These are phyloP conservation scores for Megamerina dolium DNA, from an alignment of 2,888 invertebrate genomes.

Conservation along the genomic window DNA sequence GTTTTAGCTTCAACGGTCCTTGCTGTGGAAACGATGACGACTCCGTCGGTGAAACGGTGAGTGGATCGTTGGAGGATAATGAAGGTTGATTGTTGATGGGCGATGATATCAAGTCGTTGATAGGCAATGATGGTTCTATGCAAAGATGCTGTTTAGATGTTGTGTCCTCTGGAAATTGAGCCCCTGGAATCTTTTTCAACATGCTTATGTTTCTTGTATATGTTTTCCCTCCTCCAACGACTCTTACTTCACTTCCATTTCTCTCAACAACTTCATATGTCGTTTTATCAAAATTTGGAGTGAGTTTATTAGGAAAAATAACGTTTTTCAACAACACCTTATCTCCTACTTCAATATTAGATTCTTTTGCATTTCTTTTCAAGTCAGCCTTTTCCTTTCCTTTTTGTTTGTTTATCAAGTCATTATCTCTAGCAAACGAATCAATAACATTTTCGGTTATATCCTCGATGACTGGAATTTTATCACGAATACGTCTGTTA, in stretches of 20 bases:
- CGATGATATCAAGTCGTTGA: too few species aligned
- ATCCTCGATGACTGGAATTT: constrained; percentile 16
- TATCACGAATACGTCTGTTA: constrained; percentile 17
- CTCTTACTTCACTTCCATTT: constrained; percentile 8
- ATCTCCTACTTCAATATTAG: constrained; percentile 15
- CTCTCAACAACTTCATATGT: constrained; percentile 10
- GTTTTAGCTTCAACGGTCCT: neutral
- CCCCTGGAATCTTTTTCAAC: constrained; percentile 6
- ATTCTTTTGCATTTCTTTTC: constrained; percentile 12
- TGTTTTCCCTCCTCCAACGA: constrained; percentile 4
- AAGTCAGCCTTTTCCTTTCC: constrained; percentile 15
- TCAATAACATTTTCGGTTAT: constrained; percentile 12
- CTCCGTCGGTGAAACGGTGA: neutral
- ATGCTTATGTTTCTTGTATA: constrained; percentile 6
- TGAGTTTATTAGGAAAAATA: constrained; percentile 11
- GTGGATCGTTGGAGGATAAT: too few species aligned
- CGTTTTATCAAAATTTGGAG: constrained; percentile 11
- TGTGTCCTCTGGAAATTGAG: too few species aligned
- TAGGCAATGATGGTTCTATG: too few species aligned
- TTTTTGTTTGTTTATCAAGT: constrained; percentile 18
- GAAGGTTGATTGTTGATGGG: too few species aligned
- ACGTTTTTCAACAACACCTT: constrained; percentile 12
- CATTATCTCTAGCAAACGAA: constrained; percentile 16
- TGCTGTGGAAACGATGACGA: neutral
- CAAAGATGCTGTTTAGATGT: too few species aligned